phyloP scores from a whole-genome alignment of 1,140 invertebrate genomes.

The Chironomus striatipennis region DNA sequence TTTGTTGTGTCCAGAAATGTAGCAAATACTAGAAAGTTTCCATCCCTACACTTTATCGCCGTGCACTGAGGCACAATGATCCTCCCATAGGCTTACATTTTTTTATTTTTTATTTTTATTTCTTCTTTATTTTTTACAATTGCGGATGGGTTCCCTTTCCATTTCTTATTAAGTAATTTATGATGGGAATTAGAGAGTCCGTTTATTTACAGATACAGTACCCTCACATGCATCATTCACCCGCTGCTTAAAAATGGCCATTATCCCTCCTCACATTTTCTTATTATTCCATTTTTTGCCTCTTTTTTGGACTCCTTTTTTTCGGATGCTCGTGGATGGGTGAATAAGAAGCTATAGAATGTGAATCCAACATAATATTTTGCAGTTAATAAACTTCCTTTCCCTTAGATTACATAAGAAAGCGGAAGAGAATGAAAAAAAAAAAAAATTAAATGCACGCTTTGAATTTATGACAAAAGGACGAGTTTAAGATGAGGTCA shows the following conservation, averaged over 20 bases:
- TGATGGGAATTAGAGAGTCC: constrained; percentile 6
- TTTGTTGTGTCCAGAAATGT: too few species aligned
- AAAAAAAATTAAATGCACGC: neutral
- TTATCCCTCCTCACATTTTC: neutral
- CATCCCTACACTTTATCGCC: too few species aligned
- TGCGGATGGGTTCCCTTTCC: neutral
- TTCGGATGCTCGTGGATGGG: too few species aligned
- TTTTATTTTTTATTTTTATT: too few species aligned
- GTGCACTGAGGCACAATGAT: too few species aligned
- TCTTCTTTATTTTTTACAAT: too few species aligned
- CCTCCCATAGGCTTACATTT: too few species aligned
- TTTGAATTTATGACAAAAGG: too few species aligned
- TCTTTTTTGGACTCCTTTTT: neutral
- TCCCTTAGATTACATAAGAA: neutral
- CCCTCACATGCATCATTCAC: constrained; percentile 5
- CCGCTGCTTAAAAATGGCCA: neutral
- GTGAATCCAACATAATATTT: constrained; percentile 9
- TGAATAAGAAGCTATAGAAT: neutral
- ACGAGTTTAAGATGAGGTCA: too few species aligned
- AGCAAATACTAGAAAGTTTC: too few species aligned
- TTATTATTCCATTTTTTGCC: too few species aligned
- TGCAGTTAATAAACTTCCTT: constrained; percentile 5
- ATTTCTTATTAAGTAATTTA: constrained; percentile 15
- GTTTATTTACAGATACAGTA: constrained; percentile 3
- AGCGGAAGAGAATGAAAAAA: neutral